Base-by-base conservation (phyloP, 2,797 vertebrate species). In the Rhinogobio ventralis region DNA sequence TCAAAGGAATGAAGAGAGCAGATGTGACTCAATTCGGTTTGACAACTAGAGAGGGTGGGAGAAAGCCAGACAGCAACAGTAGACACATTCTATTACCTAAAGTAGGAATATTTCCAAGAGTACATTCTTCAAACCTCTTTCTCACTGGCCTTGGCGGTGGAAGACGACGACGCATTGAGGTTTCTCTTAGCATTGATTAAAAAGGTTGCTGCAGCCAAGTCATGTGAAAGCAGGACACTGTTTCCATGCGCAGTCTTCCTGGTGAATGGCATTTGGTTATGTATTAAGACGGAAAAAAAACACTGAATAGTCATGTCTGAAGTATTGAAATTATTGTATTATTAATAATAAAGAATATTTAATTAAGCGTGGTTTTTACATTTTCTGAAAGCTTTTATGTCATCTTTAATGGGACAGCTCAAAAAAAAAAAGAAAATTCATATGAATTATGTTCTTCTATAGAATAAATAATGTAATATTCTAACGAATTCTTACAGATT, bases 1-100 rank as follows among this genome's bases (percentile, higher is more conserved):
- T 91, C 87, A 93, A 92, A 92, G 87, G 90, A 91, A 93, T 90
- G 86, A 69, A 82, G 88, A 89, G 90, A 92, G 88, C 93, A 95
- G 93, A 94, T 94, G 94, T 91, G 94, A 90, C 92, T 95, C 90
- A 90, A 92, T 94, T 93, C 89, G 85, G 86, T 90, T 90, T 92
- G 93, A 94, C 92, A 92, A 92, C 90, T 90, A 86, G 86, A 84
- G 90, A 87, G 84, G 88, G 68, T 71, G 80, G 75, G 76, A 79
- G 30, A n/a, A 81, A 86, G 81, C 64, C 39, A 60, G 55, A 75
- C 76, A 53, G 49, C 75, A 72, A 77, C 39, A 83, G 80, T 82
- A 57, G 51, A 85, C 62, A 75, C 67, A 62, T 87, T 87, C 49
- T 85, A 55, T 88, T 80, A 75, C 64, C 75, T 79, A 83, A 79